These are phyloP conservation scores for Notothenia rossii DNA, from an alignment of 2,113 vertebrate genomes.

Conservation along the genomic window DNA sequence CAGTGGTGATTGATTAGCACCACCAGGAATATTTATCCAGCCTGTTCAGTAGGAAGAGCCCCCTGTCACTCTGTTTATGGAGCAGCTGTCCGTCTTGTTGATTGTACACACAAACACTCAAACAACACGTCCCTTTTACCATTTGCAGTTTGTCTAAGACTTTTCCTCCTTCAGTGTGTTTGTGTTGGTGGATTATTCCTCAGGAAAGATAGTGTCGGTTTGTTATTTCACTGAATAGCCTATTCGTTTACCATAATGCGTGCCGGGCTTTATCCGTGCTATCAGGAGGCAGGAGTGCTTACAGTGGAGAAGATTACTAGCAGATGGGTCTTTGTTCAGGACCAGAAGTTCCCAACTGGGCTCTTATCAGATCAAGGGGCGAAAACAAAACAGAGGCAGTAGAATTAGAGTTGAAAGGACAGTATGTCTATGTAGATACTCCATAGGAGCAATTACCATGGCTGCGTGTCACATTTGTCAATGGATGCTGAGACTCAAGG, in stretches of 20 bases:
- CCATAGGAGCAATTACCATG: neutral
- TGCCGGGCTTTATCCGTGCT: conserved; percentile 39
- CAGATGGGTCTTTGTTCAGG: conserved; percentile 74
- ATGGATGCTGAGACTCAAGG: neutral
- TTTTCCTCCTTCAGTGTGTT: conserved; percentile 1
- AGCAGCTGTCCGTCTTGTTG: conserved; percentile 57
- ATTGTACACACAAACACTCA: conserved; percentile 12
- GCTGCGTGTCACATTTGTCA: neutral
- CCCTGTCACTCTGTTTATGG: conserved; percentile 55
- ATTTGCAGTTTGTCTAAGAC: neutral
- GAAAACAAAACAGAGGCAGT: conserved; percentile 42
- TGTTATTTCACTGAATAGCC: conserved; percentile 49
- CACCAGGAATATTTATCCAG: conserved; percentile 69
- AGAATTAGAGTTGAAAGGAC: conserved; percentile 30
- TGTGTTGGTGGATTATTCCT: neutral
- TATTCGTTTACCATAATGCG: conserved; percentile 63
- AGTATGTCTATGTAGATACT: neutral
- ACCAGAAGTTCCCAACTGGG: conserved; percentile 68
- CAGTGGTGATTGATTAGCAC: conserved; percentile 73
- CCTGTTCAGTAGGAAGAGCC: conserved; percentile 48
- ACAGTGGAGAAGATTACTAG: conserved; percentile 62
- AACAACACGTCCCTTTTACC: neutral
- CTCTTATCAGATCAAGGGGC: conserved; percentile 63
- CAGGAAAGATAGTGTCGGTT: conserved; percentile 11
- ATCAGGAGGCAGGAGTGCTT: conserved; percentile 45